A percentile compares a stretch with the other conserved stretches of the same genome.
phyloP scores from a whole-genome alignment of 1,140 invertebrate genomes.

The Megathymus violae region DNA sequence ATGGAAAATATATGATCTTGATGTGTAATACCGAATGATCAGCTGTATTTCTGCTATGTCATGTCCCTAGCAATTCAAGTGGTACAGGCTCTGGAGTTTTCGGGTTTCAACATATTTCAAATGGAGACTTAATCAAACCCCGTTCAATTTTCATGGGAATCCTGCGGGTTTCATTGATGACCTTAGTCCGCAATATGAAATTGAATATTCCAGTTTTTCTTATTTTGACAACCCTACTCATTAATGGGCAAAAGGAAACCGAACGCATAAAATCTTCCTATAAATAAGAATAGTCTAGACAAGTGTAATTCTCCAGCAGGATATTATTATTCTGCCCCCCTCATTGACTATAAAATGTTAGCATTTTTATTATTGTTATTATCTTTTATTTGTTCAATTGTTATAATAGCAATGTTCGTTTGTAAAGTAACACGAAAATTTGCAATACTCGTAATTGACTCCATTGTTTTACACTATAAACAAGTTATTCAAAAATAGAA shows the following conservation, averaged over 20 bases:
- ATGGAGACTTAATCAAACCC: conserved; percentile 17
- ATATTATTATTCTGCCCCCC: conserved; percentile 28
- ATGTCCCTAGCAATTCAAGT: not conserved
- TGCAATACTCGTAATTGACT: not conserved
- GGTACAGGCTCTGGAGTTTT: not conserved
- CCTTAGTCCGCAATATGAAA: not conserved
- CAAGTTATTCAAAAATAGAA: conserved; percentile 1
- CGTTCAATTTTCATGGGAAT: conserved; percentile 11
- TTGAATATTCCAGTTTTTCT: not conserved
- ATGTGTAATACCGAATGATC: too few species aligned
- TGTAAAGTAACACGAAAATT: not conserved
- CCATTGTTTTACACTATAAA: too few species aligned
- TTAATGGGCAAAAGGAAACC: conserved; percentile 10
- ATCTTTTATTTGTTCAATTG: conserved; percentile 12
- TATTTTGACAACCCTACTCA: conserved; percentile 6
- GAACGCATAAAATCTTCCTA: conserved; percentile 24
- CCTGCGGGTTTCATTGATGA: not conserved
- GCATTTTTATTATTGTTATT: conserved; percentile 17
- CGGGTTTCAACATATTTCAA: conserved; percentile 25
- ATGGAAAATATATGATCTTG: too few species aligned
- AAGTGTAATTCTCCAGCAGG: conserved; percentile 11
- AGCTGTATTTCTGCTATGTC: not conserved
- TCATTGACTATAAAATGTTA: conserved; percentile 2
- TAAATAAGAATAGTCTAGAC: conserved; percentile 29
- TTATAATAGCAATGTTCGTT: not conserved